phyloP scores from a whole-genome alignment of 2,113 vertebrate genomes.

The Orthonyx spaldingii region DNA sequence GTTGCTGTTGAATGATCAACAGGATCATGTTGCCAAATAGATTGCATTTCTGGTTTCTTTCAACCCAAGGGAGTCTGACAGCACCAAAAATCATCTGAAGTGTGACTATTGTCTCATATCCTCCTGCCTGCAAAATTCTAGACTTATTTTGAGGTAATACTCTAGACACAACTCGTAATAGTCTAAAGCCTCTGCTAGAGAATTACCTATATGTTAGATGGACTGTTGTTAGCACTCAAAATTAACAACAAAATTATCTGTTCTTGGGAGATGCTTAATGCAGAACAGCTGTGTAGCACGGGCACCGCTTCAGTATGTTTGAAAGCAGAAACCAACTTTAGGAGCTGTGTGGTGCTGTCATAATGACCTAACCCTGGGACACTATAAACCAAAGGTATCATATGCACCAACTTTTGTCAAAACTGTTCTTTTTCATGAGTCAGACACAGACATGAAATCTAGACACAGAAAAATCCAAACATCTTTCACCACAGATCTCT shows the following conservation, averaged over 20 bases:
- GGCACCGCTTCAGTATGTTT: not conserved
- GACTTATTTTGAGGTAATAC: not conserved
- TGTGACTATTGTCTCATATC: not conserved
- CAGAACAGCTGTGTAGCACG: not conserved
- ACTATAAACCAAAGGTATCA: not conserved
- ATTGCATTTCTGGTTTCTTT: not conserved
- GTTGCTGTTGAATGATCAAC: slow-evolving; percentile 36
- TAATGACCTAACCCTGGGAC: not conserved
- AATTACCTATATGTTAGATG: not conserved
- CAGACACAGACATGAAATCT: not conserved
- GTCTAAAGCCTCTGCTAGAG: not conserved
- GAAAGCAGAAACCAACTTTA: not conserved
- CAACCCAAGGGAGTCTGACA: not conserved
- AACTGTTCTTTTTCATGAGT: not conserved
- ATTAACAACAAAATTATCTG: not conserved
- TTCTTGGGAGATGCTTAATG: not conserved
- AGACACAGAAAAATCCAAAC: not conserved
- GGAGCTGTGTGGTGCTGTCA: not conserved
- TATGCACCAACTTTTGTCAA: not conserved
- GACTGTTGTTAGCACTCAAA: not conserved
- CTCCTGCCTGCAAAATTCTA: not conserved
- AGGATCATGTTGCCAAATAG: not conserved
- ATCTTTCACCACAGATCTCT: not conserved
- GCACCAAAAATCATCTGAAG: not conserved
- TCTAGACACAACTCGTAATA: not conserved